These are phyloP conservation scores for Drosophila ironensis DNA, from an alignment of 1,140 invertebrate genomes.

Conservation along the genomic window DNA sequence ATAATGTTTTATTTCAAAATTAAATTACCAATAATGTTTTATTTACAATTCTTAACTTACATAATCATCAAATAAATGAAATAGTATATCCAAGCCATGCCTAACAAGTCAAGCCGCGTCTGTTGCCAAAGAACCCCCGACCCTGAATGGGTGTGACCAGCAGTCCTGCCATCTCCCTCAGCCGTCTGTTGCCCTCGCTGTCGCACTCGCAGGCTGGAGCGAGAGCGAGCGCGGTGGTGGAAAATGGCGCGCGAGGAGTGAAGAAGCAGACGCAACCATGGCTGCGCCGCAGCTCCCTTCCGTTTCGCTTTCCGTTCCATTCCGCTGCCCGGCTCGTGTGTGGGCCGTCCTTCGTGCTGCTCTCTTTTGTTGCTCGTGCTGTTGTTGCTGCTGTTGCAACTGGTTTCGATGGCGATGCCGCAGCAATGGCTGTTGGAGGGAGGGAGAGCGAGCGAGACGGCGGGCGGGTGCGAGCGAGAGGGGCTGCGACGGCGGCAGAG, in stretches of 20 bases:
- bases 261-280: constrained; percentile 36
- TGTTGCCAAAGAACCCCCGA: constrained; percentile 15
- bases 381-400: constrained; percentile 8
- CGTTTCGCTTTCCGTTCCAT: neutral
- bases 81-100: no score
- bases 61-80: no score
- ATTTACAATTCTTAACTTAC: no score
- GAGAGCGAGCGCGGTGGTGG: constrained; percentile 37
- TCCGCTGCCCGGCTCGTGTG: constrained; percentile 37
- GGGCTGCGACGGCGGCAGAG: constrained; percentile 5
- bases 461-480: neutral
- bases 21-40: no score
- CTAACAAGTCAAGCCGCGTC: no score
- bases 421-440: constrained; percentile 57
- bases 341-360: constrained; percentile 57
- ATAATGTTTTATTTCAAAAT: no score
- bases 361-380: constrained; percentile 15
- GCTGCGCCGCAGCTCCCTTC: constrained; percentile 10
- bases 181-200: neutral
- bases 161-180: constrained; percentile 30
- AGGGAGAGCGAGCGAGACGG: constrained; percentile 19
- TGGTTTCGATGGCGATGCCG: constrained; percentile 54
- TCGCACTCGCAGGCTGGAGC: no score
- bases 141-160: constrained; percentile 57
- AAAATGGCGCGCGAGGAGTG: constrained; percentile 61